Evolutionary conservation across 2,888 invertebrate species (phyloP).

Genomic region (Brachyopa scutellaris): DNA sequence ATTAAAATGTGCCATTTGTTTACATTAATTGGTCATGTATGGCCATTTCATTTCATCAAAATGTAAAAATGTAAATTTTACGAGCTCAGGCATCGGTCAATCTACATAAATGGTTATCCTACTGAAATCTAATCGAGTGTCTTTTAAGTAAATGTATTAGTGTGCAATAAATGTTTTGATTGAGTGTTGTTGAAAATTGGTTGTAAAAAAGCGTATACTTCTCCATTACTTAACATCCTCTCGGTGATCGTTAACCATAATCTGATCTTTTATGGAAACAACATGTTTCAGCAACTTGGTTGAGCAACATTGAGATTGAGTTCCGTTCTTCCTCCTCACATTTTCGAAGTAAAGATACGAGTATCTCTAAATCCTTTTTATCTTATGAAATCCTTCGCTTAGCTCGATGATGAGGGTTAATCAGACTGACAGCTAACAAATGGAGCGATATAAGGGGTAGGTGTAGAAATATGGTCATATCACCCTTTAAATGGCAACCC

Average conservation of each 20-base stretch:
- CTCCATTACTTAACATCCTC: no score
- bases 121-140: not conserved
- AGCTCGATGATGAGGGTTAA: constrained; percentile 48
- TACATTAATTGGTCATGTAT: no score
- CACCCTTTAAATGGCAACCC: not conserved
- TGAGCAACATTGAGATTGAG: no score
- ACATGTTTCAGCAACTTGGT: no score
- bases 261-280: no score
- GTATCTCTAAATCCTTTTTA: constrained; percentile 22
- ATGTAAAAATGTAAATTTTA: constrained; percentile 13
- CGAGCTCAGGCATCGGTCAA: not conserved
- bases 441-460: constrained; percentile 1
- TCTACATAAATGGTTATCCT: not conserved
- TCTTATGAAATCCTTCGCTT: constrained; percentile 4
- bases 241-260: no score
- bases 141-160: not conserved
- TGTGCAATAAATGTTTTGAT: not conserved
- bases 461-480: not conserved
- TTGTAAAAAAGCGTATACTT: not conserved
- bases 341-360: not conserved
- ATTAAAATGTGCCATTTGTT: no score
- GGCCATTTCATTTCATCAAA: no score
- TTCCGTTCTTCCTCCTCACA: not conserved
- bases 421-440: constrained; percentile 44
- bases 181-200: no score